A percentile compares a stretch with the other conserved stretches of the same genome.
Evolutionary conservation across 2,113 vertebrate species (phyloP).

Genomic region (Pavo muticus): DNA sequence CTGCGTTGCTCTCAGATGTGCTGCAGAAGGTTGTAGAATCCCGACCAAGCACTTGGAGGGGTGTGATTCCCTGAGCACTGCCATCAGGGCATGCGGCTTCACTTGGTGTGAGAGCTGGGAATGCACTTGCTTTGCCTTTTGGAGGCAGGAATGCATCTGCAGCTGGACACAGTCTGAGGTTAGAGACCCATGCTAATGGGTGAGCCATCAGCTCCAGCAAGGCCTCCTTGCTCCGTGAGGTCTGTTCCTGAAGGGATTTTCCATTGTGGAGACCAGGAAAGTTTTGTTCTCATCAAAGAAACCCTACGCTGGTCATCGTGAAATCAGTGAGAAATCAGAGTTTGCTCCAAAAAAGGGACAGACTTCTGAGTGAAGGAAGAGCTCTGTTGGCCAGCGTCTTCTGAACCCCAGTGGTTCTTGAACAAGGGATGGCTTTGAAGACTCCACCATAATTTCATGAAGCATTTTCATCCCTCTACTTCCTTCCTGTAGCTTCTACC

Average conservation of each 20-base stretch:
- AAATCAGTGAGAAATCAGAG: neutral
- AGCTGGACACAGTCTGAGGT: neutral
- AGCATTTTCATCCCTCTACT: neutral
- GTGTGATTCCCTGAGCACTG: neutral
- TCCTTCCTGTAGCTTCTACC: neutral
- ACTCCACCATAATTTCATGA: neutral
- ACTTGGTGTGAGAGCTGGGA: neutral
- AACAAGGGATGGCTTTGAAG: neutral
- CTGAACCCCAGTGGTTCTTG: neutral
- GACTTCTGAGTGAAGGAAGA: neutral
- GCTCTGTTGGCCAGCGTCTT: rapidly evolving
- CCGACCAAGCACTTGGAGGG: neutral
- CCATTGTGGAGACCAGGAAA: neutral
- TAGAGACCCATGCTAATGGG: neutral
- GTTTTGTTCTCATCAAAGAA: neutral
- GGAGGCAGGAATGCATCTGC: neutral
- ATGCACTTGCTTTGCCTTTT: neutral
- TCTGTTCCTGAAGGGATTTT: neutral
- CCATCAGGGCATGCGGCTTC: rapidly evolving
- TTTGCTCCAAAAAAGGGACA: neutral
- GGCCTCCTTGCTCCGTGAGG: neutral
- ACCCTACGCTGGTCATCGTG: neutral
- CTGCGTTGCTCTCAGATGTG: neutral
- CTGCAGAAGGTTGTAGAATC: neutral
- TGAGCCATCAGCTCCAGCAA: neutral